phyloP scores from a whole-genome alignment of 2,113 vertebrate genomes.

The Bufo bufo region DNA sequence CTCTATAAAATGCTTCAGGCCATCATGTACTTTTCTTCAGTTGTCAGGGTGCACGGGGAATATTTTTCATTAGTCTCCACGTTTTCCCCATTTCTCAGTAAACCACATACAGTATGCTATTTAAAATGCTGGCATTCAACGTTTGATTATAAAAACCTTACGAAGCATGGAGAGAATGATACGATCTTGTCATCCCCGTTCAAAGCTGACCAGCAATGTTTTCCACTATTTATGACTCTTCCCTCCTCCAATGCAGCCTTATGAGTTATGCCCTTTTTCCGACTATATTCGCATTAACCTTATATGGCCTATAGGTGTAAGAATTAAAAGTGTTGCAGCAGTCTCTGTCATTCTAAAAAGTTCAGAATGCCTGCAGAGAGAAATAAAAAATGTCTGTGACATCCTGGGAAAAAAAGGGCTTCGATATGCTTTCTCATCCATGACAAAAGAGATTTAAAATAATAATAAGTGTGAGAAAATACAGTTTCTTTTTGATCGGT shows the following conservation, averaged over 20 bases:
- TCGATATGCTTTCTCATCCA: slow-evolving; percentile 64
- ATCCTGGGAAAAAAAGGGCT: slow-evolving; percentile 63
- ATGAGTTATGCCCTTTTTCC: slow-evolving; percentile 63
- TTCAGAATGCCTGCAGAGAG: slow-evolving; percentile 63
- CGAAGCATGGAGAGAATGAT: slow-evolving; percentile 59
- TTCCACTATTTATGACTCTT: slow-evolving; percentile 60
- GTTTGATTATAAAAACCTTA: slow-evolving; percentile 59
- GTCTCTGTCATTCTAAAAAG: slow-evolving; percentile 65
- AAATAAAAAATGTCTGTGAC: slow-evolving; percentile 66
- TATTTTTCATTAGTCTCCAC: slow-evolving; percentile 37
- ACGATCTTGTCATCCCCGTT: slow-evolving; percentile 57
- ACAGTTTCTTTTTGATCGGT: slow-evolving; percentile 66
- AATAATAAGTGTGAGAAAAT: slow-evolving; percentile 71
- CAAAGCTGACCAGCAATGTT: slow-evolving; percentile 60
- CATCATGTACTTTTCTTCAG: slow-evolving; percentile 5
- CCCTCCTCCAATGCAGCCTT: slow-evolving; percentile 36
- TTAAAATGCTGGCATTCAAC: slow-evolving; percentile 48
- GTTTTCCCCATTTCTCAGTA: slow-evolving; percentile 32
- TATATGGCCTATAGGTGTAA: slow-evolving; percentile 63
- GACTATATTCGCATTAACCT: slow-evolving; percentile 60
- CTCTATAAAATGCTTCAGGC: slow-evolving; percentile 24
- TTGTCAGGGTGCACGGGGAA: background rate
- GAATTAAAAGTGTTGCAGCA: slow-evolving; percentile 65
- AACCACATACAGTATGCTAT: slow-evolving; percentile 43
- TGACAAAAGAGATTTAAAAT: slow-evolving; percentile 72